Conservation (phyloP, 2,888 invertebrate species). For the Rhagium mordax region DNA sequence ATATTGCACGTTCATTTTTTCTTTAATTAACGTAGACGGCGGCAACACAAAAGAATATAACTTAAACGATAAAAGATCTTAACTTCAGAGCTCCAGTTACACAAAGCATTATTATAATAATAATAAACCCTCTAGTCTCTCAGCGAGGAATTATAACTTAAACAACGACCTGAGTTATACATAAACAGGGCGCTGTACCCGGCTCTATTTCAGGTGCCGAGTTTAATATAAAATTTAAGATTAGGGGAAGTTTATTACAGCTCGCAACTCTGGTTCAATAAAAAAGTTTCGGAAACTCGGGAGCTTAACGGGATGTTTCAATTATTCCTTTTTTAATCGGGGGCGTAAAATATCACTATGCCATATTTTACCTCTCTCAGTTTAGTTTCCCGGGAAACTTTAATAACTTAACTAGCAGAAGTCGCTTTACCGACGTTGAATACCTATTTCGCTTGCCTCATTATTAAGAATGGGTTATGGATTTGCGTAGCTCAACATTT, state of each 20-base stretch:
- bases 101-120: constrained; percentile 14
- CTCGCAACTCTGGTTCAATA: not conserved
- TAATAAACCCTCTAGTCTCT: not conserved
- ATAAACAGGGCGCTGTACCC: not conserved
- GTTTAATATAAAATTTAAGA: constrained; percentile 5
- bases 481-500: not conserved
- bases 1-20: not conserved
- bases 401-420: not conserved
- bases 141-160: not conserved
- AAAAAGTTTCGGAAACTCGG: not conserved
- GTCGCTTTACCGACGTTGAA: not conserved
- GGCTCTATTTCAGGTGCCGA: not conserved
- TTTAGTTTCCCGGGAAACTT: not conserved
- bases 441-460: not conserved
- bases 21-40: not conserved
- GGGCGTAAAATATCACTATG: not conserved
- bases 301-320: constrained; percentile 4
- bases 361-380: not conserved
- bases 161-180: not conserved
- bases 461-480: not conserved
- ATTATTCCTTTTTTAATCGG: constrained; percentile 8
- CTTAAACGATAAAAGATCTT: not conserved
- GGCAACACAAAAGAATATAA: not conserved
- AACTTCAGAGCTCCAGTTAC: not conserved
- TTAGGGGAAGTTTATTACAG: not conserved